Evolutionary conservation across 2,888 invertebrate species (phyloP).

Genomic region (Leucoptera coffeella): DNA sequence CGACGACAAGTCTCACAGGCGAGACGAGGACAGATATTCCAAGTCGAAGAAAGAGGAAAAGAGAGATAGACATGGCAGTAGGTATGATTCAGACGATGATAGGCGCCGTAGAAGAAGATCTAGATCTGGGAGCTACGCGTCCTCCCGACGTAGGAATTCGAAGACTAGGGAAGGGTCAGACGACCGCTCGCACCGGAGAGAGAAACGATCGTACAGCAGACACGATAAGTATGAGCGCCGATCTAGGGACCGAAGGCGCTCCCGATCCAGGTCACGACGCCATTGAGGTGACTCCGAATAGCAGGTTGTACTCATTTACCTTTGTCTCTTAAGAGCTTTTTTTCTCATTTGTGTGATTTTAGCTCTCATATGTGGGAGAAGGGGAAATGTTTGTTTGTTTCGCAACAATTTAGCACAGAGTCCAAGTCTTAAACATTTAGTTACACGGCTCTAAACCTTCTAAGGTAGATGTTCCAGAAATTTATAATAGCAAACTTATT

Average conservation of each 20-base stretch:
- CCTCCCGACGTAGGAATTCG: constrained; percentile 15
- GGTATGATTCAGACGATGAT: constrained; percentile 32
- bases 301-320: constrained; percentile 34
- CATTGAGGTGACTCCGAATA: constrained; percentile 27
- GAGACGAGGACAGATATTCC: constrained; percentile 21
- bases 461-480: too few species aligned
- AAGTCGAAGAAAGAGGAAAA: constrained; percentile 6
- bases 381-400: too few species aligned
- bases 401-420: too few species aligned
- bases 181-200: constrained; percentile 12
- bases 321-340: too few species aligned
- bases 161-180: constrained; percentile 9
- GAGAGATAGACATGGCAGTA: constrained; percentile 21
- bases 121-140: constrained; percentile 27
- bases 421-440: too few species aligned
- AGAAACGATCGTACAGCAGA: constrained; percentile 16
- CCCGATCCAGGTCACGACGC: constrained; percentile 27
- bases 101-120: constrained; percentile 26
- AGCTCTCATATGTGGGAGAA: too few species aligned
- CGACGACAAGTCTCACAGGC: constrained; percentile 16
- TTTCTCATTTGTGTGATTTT: too few species aligned
- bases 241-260: constrained; percentile 34
- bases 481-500: too few species aligned
- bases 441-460: too few species aligned
- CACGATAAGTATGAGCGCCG: constrained; percentile 44